A percentile compares a stretch with the other conserved stretches of the same genome.
Evolutionary conservation across 2,888 invertebrate species (phyloP).

Genomic region (Rhamnusium bicolor): DNA sequence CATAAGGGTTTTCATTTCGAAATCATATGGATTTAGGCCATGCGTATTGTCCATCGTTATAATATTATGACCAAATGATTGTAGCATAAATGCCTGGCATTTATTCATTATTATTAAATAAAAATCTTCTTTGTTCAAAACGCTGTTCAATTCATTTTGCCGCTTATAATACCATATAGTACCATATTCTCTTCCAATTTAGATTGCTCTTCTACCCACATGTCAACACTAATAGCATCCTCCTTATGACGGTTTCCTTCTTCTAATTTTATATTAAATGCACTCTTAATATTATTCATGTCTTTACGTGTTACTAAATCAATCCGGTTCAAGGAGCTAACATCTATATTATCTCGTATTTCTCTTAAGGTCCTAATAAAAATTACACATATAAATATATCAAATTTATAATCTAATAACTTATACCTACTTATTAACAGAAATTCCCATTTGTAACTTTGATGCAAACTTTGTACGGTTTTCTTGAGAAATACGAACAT

Average conservation of each 20-base stretch:
- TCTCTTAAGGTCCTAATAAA: not conserved
- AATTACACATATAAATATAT: slow-evolving; percentile 1
- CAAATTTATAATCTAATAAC: not conserved
- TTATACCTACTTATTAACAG: not conserved
- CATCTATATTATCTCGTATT: not conserved
- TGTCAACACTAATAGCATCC: not conserved
- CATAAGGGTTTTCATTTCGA: not conserved
- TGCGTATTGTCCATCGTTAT: not conserved
- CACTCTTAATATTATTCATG: not conserved
- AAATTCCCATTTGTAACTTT: not conserved
- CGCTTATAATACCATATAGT: not conserved
- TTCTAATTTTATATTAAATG: not conserved
- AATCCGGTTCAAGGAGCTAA: not conserved
- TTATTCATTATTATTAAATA: not conserved
- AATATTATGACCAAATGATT: not conserved
- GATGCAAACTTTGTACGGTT: not conserved
- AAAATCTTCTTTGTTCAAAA: not conserved
- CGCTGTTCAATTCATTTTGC: not conserved
- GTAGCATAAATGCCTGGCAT: not conserved
- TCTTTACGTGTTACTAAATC: slow-evolving; percentile 1
- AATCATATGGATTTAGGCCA: not conserved
- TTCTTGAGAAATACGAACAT: not conserved
- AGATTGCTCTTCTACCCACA: not conserved
- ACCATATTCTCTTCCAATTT: not conserved
- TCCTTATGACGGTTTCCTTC: not conserved